phyloP scores from a whole-genome alignment of 2,888 invertebrate genomes.

The Busseola fusca region DNA sequence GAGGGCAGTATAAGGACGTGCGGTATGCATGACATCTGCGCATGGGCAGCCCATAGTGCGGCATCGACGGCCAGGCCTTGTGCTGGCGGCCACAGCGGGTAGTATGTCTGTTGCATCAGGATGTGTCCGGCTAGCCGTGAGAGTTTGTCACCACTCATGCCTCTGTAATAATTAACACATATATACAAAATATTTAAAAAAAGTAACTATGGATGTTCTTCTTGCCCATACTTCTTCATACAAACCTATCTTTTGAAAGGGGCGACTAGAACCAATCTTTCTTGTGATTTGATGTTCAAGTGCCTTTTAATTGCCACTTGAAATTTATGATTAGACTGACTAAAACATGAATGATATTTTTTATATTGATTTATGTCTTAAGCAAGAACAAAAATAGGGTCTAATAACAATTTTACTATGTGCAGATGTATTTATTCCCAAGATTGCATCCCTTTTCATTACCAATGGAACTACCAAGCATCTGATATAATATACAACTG shows the following conservation, averaged over 20 bases:
- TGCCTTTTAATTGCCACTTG: background rate
- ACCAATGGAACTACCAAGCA: background rate
- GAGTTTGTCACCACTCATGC: conserved; percentile 90
- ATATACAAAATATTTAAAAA: background rate
- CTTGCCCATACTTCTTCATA: background rate
- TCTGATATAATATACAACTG: background rate
- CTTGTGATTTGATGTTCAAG: background rate
- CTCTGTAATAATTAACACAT: conserved; percentile 65
- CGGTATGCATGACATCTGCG: conserved; percentile 92
- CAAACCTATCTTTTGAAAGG: background rate
- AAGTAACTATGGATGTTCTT: background rate
- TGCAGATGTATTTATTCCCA: background rate
- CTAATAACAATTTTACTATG: background rate
- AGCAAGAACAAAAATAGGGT: background rate
- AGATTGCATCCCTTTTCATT: background rate
- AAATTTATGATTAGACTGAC: background rate
- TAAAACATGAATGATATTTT: background rate
- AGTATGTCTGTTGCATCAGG: conserved; percentile 93
- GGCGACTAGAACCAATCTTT: background rate
- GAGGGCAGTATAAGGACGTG: conserved; percentile 96
- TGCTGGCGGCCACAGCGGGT: conserved; percentile 94
- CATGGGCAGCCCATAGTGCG: conserved; percentile 91
- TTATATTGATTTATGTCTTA: background rate
- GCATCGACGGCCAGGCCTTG: conserved; percentile 92
- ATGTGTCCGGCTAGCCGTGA: conserved; percentile 93